These are phyloP conservation scores for Ophonus ardosiacus DNA, from an alignment of 2,888 invertebrate genomes.

Conservation along the genomic window DNA sequence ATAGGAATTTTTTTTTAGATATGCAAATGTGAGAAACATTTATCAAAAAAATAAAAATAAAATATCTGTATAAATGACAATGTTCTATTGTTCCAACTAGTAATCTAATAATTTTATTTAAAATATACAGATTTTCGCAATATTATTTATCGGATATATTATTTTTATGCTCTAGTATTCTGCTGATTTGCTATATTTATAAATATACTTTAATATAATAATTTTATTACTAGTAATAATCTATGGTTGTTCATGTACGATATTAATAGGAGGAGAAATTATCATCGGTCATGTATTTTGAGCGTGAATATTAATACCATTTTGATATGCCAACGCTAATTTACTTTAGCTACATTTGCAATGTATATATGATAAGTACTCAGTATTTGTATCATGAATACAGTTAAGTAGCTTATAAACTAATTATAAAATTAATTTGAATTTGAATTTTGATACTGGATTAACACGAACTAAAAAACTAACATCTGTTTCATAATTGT, in stretches of 20 bases:
- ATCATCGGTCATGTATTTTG: constrained; percentile 5
- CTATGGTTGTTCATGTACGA: neutral
- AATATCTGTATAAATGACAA: no score
- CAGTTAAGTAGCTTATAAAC: constrained; percentile 32
- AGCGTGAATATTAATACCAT: neutral
- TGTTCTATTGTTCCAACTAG: no score
- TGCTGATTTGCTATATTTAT: no score
- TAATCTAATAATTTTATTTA: no score
- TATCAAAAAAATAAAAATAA: no score
- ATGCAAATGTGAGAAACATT: no score
- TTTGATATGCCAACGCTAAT: neutral
- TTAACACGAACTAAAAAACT: neutral
- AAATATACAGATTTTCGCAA: no score
- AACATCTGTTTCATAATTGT: constrained; percentile 20
- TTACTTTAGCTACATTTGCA: constrained; percentile 10
- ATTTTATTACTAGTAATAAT: neutral
- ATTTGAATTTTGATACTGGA: neutral
- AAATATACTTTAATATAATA: no score
- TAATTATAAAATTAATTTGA: constrained; percentile 33
- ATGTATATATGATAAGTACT: constrained; percentile 2
- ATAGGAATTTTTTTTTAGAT: no score
- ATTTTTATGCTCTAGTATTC: no score
- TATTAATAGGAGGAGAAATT: neutral
- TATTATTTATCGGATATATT: no score
- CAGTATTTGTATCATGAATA: constrained; percentile 3